Evolutionary conservation across 2,797 vertebrate species (phyloP).

Genomic region (Hemibagrus guttatus): DNA sequence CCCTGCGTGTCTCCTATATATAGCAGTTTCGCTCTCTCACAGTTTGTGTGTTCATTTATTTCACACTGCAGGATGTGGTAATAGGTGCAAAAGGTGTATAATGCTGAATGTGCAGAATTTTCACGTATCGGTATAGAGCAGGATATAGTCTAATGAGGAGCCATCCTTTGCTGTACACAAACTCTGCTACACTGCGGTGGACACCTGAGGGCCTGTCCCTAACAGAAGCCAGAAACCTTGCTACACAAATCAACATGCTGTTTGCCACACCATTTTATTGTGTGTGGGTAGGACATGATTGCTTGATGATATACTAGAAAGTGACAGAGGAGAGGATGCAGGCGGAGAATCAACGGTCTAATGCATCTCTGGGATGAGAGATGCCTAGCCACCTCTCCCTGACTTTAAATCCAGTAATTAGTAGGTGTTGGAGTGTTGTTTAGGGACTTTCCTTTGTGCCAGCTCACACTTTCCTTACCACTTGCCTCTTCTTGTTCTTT

Average conservation of each 20-base stretch:
- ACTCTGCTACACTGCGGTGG: background rate
- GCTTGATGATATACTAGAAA: constrained; percentile 17
- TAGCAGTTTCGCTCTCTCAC: constrained; percentile 53
- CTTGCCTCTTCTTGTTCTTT: background rate
- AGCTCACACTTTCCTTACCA: background rate
- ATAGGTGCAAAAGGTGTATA: background rate
- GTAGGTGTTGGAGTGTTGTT: constrained; percentile 18
- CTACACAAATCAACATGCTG: constrained; percentile 14
- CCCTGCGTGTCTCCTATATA: constrained; percentile 60
- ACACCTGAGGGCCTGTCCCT: background rate
- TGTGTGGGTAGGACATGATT: constrained; percentile 14
- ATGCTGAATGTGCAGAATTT: constrained; percentile 35
- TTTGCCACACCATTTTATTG: constrained; percentile 4
- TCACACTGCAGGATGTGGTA: constrained; percentile 31
- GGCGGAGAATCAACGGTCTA: background rate
- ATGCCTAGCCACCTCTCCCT: background rate
- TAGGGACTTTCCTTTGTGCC: constrained; percentile 1
- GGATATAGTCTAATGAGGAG: background rate
- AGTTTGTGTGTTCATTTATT: constrained; percentile 43
- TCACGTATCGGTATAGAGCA: background rate
- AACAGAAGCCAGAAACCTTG: constrained; percentile 3
- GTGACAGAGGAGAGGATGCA: constrained; percentile 10
- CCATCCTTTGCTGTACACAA: background rate
- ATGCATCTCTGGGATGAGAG: background rate
- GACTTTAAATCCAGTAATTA: constrained; percentile 39